phyloP scores from a whole-genome alignment of 2,797 vertebrate genomes.

The Protonibea diacanthus region DNA sequence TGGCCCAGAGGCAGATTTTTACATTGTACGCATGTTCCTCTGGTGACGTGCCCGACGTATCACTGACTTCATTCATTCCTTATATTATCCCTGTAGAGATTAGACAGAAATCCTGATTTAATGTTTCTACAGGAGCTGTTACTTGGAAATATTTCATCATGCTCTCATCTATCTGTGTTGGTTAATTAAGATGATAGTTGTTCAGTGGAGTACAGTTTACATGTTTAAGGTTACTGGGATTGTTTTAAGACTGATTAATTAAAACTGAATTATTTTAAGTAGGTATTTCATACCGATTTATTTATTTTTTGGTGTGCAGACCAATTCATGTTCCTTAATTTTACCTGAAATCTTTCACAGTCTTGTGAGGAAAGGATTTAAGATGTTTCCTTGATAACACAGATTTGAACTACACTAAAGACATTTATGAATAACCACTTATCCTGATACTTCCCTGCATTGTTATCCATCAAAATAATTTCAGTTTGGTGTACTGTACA shows the following conservation, averaged over 20 bases:
- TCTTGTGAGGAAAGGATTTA: not conserved
- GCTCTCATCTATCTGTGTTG: not conserved
- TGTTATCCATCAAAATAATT: not conserved
- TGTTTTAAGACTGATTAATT: conserved; percentile 1
- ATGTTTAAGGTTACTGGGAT: not conserved
- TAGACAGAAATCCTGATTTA: not conserved
- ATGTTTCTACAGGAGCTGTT: not conserved
- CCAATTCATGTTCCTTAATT: not conserved
- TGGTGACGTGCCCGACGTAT: conserved; percentile 26
- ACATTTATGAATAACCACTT: not conserved
- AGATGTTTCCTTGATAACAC: not conserved
- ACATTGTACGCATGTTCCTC: conserved; percentile 11
- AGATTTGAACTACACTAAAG: not conserved
- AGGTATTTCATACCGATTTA: not conserved
- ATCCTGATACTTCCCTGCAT: not conserved
- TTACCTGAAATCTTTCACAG: not conserved
- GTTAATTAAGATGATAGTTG: not conserved
- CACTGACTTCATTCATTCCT: conserved; percentile 37
- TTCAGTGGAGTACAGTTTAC: not conserved
- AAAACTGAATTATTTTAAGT: not conserved
- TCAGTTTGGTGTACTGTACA: not conserved
- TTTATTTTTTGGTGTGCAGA: not conserved
- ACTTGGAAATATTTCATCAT: not conserved
- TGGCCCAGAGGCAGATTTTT: conserved; percentile 38
- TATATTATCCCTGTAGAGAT: conserved; percentile 1